These are phyloP conservation scores for Patagioenas fasciata DNA, from an alignment of 2,113 vertebrate species.

Conservation along the genomic window DNA sequence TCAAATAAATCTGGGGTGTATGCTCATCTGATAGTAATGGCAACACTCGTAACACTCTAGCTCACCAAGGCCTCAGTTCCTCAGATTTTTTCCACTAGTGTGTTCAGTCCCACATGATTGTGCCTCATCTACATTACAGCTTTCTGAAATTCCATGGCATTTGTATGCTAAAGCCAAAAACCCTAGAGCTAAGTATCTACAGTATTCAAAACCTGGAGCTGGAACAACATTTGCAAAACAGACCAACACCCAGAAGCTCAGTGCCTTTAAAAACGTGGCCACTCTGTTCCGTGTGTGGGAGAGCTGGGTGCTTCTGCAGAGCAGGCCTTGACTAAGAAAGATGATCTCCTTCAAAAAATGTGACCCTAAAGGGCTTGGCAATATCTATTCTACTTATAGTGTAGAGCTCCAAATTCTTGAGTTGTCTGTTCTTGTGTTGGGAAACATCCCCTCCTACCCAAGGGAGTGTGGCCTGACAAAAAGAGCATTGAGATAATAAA, in stretches of 20 bases:
- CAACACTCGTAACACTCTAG: neutral
- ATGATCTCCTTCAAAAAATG: constrained; percentile 12
- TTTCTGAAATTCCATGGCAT: neutral
- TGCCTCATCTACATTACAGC: neutral
- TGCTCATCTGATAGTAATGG: neutral
- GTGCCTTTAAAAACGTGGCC: neutral
- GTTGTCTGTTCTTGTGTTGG: constrained; percentile 16
- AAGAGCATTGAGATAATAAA: constrained; percentile 45
- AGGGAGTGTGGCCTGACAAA: constrained; percentile 25
- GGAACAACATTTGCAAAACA: neutral
- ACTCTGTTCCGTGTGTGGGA: neutral
- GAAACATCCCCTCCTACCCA: constrained; percentile 14
- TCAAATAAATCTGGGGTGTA: neutral
- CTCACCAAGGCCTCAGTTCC: neutral
- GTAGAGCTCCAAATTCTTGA: constrained; percentile 9
- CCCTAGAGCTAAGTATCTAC: neutral
- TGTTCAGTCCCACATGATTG: neutral
- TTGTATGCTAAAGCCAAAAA: neutral
- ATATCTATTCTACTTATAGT: neutral
- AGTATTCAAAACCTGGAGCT: neutral
- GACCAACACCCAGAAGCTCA: neutral
- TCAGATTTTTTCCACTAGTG: neutral
- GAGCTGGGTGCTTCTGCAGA: neutral
- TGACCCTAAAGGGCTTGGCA: constrained; percentile 39
- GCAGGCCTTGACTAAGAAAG: neutral